These are phyloP conservation scores for Opisthograptis luteolata DNA, from an alignment of 2,888 invertebrate genomes.

Conservation along the genomic window DNA sequence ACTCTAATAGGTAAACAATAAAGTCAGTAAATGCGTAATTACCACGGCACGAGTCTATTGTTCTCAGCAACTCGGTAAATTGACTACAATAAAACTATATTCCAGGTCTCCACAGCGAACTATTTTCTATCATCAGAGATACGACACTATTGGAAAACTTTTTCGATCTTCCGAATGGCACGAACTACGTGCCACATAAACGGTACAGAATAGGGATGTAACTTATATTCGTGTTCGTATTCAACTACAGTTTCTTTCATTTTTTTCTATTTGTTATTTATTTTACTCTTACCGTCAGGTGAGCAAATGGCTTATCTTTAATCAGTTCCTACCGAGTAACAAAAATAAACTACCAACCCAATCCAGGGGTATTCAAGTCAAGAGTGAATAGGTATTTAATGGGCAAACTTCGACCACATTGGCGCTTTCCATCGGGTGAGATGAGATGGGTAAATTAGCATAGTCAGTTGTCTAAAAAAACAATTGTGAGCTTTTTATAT, in stretches of 20 bases:
- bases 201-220: slow-evolving; percentile 49
- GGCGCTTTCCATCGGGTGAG: too few relatives aligned
- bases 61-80: slow-evolving; percentile 28
- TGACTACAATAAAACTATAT: slow-evolving; percentile 68
- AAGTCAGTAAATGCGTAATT: slow-evolving; percentile 39
- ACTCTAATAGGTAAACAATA: not conserved
- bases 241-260: too few relatives aligned
- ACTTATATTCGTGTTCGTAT: not conserved
- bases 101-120: slow-evolving; percentile 60
- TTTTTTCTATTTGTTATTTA: not conserved
- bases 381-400: too few relatives aligned
- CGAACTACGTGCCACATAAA: slow-evolving; percentile 73
- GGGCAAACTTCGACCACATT: too few relatives aligned
- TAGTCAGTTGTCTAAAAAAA: too few relatives aligned
- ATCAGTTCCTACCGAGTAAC: too few relatives aligned
- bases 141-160: slow-evolving; percentile 79
- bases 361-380: too few relatives aligned
- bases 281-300: too few relatives aligned
- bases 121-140: slow-evolving; percentile 75
- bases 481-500: too few relatives aligned
- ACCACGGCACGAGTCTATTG: slow-evolving; percentile 37
- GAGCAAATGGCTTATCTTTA: too few relatives aligned
- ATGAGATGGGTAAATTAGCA: too few relatives aligned
- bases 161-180: slow-evolving; percentile 78
- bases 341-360: too few relatives aligned